phyloP scores from a whole-genome alignment of 2,113 vertebrate genomes.

The Cacatua alba region DNA sequence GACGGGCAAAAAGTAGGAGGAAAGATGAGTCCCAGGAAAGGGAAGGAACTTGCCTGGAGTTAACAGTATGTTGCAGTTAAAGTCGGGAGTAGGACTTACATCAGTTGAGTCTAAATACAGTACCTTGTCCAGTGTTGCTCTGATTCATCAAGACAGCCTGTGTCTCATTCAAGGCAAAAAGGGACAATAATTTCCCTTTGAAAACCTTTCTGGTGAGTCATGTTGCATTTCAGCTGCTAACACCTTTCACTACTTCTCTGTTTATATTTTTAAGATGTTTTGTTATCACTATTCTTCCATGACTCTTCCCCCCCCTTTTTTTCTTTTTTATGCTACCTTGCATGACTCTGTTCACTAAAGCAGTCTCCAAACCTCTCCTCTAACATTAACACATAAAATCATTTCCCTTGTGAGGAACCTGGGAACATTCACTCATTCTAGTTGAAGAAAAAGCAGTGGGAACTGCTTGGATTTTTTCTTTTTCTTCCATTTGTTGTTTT shows the following conservation, averaged over 20 bases:
- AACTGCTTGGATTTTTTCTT: not conserved
- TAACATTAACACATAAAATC: not conserved
- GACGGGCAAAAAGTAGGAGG: not conserved
- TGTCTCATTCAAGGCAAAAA: not conserved
- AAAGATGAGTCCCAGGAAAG: not conserved
- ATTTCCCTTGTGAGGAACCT: constrained; percentile 9
- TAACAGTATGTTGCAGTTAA: fast-evolving
- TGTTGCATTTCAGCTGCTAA: not conserved
- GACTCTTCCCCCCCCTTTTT: not conserved
- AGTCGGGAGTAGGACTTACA: not conserved
- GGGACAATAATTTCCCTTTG: not conserved
- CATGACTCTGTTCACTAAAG: not conserved
- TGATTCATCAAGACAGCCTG: not conserved
- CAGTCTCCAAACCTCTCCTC: not conserved
- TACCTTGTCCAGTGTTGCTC: not conserved
- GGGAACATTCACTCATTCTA: not conserved
- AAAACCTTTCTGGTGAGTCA: not conserved
- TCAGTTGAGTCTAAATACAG: fast-evolving
- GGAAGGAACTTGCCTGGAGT: not conserved
- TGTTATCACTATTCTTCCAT: not conserved
- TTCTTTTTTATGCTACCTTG: not conserved
- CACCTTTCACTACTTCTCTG: not conserved
- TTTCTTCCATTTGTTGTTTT: not conserved
- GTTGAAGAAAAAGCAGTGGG: not conserved
- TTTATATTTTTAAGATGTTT: not conserved